Evolutionary conservation across 2,888 invertebrate species (phyloP).

Genomic region (Epicampocera succincta): DNA sequence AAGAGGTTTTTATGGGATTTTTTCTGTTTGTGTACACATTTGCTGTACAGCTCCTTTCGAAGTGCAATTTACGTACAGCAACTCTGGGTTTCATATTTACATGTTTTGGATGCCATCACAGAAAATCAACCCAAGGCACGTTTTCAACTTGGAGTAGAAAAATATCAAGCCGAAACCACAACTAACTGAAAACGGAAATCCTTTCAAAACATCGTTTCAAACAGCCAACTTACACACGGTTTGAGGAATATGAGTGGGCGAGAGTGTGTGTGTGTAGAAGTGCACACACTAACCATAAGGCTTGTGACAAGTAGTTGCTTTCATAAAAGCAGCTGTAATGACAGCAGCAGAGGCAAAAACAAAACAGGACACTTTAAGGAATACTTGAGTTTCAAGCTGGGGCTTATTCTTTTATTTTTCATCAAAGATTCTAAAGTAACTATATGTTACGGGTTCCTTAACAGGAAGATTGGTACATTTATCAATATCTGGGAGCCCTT

Average conservation of each 20-base stretch:
- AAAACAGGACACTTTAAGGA: conserved; percentile 42
- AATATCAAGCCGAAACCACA: conserved; percentile 54
- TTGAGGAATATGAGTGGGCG: no score
- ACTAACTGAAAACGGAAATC: conserved; percentile 67
- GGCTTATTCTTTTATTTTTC: conserved; percentile 36
- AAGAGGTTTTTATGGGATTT: not conserved
- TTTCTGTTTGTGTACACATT: conserved; percentile 14
- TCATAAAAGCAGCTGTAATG: not conserved
- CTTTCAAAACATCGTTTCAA: conserved; percentile 41
- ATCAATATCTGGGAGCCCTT: no score
- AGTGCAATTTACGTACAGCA: conserved; percentile 38
- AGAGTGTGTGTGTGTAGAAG: not conserved
- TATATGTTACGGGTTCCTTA: no score
- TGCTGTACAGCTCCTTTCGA: conserved; percentile 47
- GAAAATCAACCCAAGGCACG: conserved; percentile 62
- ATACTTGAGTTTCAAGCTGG: conserved; percentile 60
- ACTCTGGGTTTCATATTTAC: conserved; percentile 56
- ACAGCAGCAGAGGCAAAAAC: conserved; percentile 5
- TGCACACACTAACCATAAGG: conserved; percentile 29
- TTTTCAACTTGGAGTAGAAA: conserved; percentile 51
- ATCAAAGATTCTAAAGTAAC: no score
- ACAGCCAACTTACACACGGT: not conserved
- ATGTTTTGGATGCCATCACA: conserved; percentile 60
- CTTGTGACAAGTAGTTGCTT: conserved; percentile 19
- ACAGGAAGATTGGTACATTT: no score